phyloP scores from a whole-genome alignment of 1,140 invertebrate species.

The Drosophila baimaii region DNA sequence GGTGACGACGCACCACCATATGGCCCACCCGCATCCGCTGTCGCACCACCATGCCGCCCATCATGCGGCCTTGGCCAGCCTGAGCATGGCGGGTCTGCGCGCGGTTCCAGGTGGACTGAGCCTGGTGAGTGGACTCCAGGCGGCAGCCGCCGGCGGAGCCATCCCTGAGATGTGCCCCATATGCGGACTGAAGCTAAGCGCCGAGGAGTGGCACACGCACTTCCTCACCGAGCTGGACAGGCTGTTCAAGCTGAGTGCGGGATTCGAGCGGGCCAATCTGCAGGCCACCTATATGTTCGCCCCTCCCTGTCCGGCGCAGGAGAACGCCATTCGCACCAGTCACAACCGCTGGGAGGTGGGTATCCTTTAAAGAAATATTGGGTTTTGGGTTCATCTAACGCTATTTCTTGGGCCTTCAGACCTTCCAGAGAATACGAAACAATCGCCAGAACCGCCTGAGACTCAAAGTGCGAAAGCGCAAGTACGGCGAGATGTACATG shows the following conservation, averaged over 20 bases:
- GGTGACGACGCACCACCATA: constrained; percentile 70
- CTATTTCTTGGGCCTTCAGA: constrained; percentile 79
- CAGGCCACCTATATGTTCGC: constrained; percentile 83
- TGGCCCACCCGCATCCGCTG: constrained; percentile 69
- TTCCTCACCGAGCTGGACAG: constrained; percentile 92
- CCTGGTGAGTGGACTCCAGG: constrained; percentile 65
- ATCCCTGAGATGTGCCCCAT: constrained; percentile 88
- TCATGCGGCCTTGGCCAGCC: constrained; percentile 74
- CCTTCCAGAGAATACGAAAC: constrained; percentile 92
- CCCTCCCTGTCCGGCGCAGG: constrained; percentile 84
- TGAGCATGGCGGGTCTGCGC: constrained; percentile 72
- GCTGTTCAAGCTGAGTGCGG: constrained; percentile 87
- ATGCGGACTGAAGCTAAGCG: constrained; percentile 89
- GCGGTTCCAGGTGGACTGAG: constrained; percentile 69
- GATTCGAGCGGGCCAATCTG: constrained; percentile 85
- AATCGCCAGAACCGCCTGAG: constrained; percentile 89
- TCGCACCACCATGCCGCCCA: constrained; percentile 68
- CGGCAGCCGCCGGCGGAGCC: constrained; percentile 67
- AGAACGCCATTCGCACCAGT: constrained; percentile 85
- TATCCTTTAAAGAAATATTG: background rate
- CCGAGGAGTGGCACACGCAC: constrained; percentile 91
- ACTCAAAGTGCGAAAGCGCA: constrained; percentile 87
- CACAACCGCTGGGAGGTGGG: constrained; percentile 90
- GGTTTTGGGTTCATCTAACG: background rate
- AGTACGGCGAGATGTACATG: constrained; percentile 86